Percentiles rank a stretch among this genome's conserved stretches.
Conservation (phyloP, 2,113 vertebrate genomes). For the Maylandia zebra region DNA sequence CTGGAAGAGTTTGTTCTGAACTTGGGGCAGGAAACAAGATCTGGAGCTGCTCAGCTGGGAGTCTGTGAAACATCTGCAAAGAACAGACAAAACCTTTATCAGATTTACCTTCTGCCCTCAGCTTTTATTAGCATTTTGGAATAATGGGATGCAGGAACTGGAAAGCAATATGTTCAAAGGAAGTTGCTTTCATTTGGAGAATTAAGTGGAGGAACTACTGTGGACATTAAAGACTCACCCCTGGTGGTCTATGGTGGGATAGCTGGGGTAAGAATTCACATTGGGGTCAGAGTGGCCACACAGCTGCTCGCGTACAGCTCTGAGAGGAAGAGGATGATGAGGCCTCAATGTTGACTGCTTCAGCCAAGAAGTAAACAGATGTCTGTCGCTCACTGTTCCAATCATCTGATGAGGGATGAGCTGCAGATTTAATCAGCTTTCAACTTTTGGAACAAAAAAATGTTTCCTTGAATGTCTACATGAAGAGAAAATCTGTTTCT, state of each 20-base stretch:
- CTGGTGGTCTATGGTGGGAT: constrained; percentile 34
- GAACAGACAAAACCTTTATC: background rate
- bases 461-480: background rate
- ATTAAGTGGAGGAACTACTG: background rate
- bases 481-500: background rate
- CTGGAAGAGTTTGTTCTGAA: constrained; percentile 2
- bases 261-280: constrained; percentile 2
- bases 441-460: background rate
- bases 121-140: background rate
- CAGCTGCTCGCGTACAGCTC: constrained; percentile 14
- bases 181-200: background rate
- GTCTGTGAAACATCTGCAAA: constrained; percentile 47
- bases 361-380: constrained; percentile 12
- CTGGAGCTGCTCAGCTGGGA: constrained; percentile 18
- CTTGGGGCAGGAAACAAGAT: constrained; percentile 27
- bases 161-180: background rate
- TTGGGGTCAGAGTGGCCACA: constrained; percentile 21
- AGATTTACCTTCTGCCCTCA: background rate
- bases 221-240: constrained; percentile 5
- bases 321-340: constrained; percentile 12
- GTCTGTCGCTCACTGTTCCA: constrained; percentile 7
- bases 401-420: background rate
- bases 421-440: background rate
- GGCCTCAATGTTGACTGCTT: constrained; percentile 23
- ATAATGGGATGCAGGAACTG: background rate